Percentiles rank a stretch among this genome's conserved stretches.
These are phyloP conservation scores for Scelioninae gen. 1 DNA, from an alignment of 2,888 invertebrate genomes.

Conservation along the genomic window DNA sequence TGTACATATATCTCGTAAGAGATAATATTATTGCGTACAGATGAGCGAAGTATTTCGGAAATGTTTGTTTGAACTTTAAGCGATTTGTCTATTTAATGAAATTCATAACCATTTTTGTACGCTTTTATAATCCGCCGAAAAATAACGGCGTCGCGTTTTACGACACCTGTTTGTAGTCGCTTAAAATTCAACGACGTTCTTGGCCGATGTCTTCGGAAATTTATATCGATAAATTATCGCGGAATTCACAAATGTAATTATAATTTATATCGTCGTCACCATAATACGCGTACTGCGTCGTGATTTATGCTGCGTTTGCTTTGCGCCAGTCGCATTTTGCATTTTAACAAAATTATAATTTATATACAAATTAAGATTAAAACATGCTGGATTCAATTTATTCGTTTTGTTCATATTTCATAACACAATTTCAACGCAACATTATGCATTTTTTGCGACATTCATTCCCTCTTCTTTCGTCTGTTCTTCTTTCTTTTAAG, in stretches of 20 bases:
- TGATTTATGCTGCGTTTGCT: constrained; percentile 55
- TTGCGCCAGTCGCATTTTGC: constrained; percentile 36
- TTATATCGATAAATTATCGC: constrained; percentile 65
- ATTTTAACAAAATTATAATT: constrained; percentile 54
- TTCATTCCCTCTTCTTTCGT: not conserved
- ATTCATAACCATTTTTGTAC: constrained; percentile 64
- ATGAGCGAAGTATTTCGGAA: constrained; percentile 44
- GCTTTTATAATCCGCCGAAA: constrained; percentile 69
- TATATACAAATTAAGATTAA: constrained; percentile 45
- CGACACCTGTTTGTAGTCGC: constrained; percentile 70
- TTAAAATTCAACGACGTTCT: constrained; percentile 75
- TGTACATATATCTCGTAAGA: not conserved
- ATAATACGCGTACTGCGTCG: constrained; percentile 40
- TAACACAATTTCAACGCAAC: constrained; percentile 19
- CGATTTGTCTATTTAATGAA: constrained; percentile 70
- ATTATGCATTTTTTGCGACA: constrained; percentile 1
- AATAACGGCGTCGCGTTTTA: constrained; percentile 70
- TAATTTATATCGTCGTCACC: constrained; percentile 63
- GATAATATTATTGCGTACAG: constrained; percentile 37
- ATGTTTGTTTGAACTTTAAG: constrained; percentile 64
- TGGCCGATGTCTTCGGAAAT: constrained; percentile 61
- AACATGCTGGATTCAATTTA: constrained; percentile 4
- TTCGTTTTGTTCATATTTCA: constrained; percentile 14
- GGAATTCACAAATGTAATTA: constrained; percentile 68
- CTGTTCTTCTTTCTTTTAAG: not conserved